Base-by-base conservation (phyloP, 2,113 vertebrate species). In the Pygoscelis adeliae region DNA sequence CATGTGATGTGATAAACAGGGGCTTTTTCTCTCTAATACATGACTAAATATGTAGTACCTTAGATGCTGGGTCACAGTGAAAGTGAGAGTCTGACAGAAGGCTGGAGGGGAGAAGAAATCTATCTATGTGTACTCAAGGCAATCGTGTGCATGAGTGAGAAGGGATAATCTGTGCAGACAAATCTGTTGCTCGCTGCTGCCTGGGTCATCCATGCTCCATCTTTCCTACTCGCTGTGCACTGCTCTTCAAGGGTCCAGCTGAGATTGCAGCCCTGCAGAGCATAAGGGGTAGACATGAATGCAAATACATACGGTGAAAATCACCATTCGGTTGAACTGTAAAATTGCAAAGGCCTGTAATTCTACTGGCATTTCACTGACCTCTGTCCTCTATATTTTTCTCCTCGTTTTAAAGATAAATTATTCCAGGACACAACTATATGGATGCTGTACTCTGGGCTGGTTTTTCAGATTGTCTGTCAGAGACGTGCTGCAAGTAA, bases 11-110 rank as follows among this genome's bases (percentile, higher is more conserved):
- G 62, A 91, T 83, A 93, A 91, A 85, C 11, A 34, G 44, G 30
- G 38, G 30, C 3, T 62, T 25, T 44, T 89, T 67, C 55, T 71
- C 44, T 73, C 46, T 85, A 58, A 83, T 80, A 83, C 29, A 30
- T 65, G 23, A 79, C 78, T 83, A 72, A 83, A 80, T 76, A 66
- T 21, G 32, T 53, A 70, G 82, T 61, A 94, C 70, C 70, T 93
- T 80, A 83, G 62, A 56, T 29, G 34, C 62, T 77, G 90, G 82
- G n/a, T 85, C 61, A 56, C 61, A 69, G 32, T 42, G 61, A 76
- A 90, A 96, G 61, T 89, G 78, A 87, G 71, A 85, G 82, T 27
- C 78, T 94, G 84, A 86, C 78, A 94, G 90, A 88, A 87, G 58
- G 58, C 62, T 94, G 62, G 10, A 88, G 49, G 62, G 65, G 15